Conservation (phyloP, 2,797 vertebrate genomes). For the Aulostomus chinensis region DNA sequence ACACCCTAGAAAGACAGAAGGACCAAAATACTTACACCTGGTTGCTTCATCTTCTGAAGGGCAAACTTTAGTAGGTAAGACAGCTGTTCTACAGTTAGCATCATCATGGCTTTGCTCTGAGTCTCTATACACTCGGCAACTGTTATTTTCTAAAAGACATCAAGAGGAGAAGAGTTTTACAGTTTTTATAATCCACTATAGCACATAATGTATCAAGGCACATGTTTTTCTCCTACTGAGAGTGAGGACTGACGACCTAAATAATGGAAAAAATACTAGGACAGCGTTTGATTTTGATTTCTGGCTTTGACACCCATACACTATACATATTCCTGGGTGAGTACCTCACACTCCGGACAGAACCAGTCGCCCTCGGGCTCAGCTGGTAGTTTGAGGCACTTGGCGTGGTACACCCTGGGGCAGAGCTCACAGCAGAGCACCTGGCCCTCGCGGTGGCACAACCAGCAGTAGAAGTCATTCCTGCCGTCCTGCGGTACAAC, state of each 20-base stretch:
- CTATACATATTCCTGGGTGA: conserved; percentile 56
- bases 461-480: conserved; percentile 99
- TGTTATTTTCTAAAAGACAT: conserved; percentile 94
- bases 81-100: conserved; percentile 96
- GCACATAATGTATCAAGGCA: conserved; percentile 3
- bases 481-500: conserved; percentile 99
- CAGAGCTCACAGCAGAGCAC: conserved; percentile 99
- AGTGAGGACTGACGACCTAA: no score
- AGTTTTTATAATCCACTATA: conserved; percentile 11
- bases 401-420: conserved; percentile 99
- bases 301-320: conserved; percentile 2
- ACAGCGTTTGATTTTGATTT: conserved; percentile 1
- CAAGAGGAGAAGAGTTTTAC: conserved; percentile 57
- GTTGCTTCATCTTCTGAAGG: conserved; percentile 99
- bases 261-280: background rate
- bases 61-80: conserved; percentile 99
- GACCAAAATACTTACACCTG: conserved; percentile 88
- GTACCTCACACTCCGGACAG: conserved; percentile 89
- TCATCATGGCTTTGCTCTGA: conserved; percentile 99
- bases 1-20: conserved; percentile 8
- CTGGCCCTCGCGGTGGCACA: conserved; percentile 98
- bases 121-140: conserved; percentile 99
- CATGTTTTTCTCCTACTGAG: background rate
- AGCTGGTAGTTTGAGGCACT: conserved; percentile 98
- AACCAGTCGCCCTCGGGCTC: conserved; percentile 98